Evolutionary conservation across 1,140 invertebrate species (phyloP), one percentile per base, ranked within the genome.

Genomic region (Contarinia nasturtii): DNA sequence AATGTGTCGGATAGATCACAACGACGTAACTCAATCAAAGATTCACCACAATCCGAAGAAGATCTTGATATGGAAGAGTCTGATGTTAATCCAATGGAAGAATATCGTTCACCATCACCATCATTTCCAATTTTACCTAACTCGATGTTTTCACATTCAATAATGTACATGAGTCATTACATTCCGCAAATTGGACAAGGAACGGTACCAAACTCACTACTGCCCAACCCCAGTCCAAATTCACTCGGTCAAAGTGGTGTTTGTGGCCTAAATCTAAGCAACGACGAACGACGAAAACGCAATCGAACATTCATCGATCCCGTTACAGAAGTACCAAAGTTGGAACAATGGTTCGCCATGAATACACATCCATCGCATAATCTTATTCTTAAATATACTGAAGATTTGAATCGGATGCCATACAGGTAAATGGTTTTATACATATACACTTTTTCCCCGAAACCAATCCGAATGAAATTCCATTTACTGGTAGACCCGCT

Each of bases 251-350:
- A 67, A 69, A 45, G 14, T 8, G 71, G 70, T 2, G 60, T 76
- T 0, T 74, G 73, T 52, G 63, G 74, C 44, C 61, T 74, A 33
- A 74, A 70, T 56, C 63, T 81, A 56, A 73, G 76, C 50, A 57
- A 76, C 56, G 86, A 89, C 54, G 87, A 92, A 60, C 75, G 90
- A 45, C 73, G 89, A 33, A 92, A 93, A 64, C 75, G 93, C 33
- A 96, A 95, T 64, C 76, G 94, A 50, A 96, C 93, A n/a, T 98
- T 98, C 63, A 98, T 98, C 53, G 94, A 98, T 68, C 94, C 93
- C 0, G 87, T 96, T 12, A 91, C 89, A 19, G 94, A 98, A 73
- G 93, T 98, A 42, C 93, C 93, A 4, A 77, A 89, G 53, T 69
- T 98, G 48, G 93, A 97, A 62, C 86, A 89, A 58, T 97, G 93